A percentile compares a stretch with the other conserved stretches of the same genome.
Evolutionary conservation across 2,113 vertebrate species (phyloP).

Genomic region (Calidris pygmaea): DNA sequence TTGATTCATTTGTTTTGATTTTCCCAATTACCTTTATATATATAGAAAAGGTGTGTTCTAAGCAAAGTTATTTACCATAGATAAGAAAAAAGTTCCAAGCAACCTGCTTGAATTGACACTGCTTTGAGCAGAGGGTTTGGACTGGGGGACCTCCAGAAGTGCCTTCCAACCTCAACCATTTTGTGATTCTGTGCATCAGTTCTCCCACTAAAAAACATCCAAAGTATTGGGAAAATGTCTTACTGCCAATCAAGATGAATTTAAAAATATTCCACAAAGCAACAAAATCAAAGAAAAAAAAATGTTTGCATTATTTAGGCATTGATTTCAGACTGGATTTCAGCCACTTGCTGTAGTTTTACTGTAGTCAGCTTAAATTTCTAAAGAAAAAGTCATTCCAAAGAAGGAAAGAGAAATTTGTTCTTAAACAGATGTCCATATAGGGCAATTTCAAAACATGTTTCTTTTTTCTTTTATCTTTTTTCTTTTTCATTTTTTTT

Average conservation of each 20-base stretch:
- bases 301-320: background rate
- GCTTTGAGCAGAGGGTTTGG: background rate
- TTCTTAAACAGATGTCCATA: background rate
- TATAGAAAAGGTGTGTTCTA: background rate
- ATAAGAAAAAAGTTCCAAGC: background rate
- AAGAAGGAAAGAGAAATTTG: background rate
- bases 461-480: background rate
- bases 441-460: background rate
- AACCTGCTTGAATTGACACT: background rate
- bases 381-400: background rate
- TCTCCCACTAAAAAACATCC: background rate
- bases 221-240: background rate
- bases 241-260: background rate
- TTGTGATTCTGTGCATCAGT: background rate
- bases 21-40: background rate
- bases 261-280: background rate
- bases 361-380: background rate
- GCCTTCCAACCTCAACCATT: background rate
- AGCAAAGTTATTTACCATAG: background rate
- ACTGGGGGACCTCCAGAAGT: background rate
- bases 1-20: background rate
- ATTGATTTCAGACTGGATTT: background rate
- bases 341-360: background rate
- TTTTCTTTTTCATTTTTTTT: no score
- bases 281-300: background rate